Evolutionary conservation across 2,113 vertebrate species (phyloP), one percentile per base, ranked within the genome.

Genomic region (Sinocyclocheilus anshuiensis): DNA sequence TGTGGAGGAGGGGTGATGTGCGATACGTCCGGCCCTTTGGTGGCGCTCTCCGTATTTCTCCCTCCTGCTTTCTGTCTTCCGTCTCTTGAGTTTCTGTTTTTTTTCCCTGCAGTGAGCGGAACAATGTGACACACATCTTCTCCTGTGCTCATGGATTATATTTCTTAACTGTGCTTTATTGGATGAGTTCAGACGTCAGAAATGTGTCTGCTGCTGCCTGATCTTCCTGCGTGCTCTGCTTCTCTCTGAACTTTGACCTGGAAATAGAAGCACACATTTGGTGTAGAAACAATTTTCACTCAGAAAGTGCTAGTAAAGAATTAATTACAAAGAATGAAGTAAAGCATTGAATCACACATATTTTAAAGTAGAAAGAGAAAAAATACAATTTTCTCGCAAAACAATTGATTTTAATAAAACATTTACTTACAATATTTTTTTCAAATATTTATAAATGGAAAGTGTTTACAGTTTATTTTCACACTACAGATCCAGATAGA

Each of bases 1-100:
- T 91, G 91, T 90, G 86, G 92, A 90, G 91, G 89, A 91, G 86
- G 75, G 88, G 84, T 88, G 81, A 83, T 90, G 91, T 92, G 57
- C 84, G 89, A 90, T 87, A 85, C 81, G 61, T 91, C 29, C 89
- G 61, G 4, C 61, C 53, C 63, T 29, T 71, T 39, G 36, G 50
- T 29, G 42, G 48, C 5, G 61, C 50, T 84, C 50, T 69, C 20
- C 48, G 36, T 86, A 77, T 92, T 86, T 81, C 82, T 29, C 45
- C 13, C 74, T 77, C 69, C 6, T 76, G 12, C n/a, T 77, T 50
- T 76, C 74, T 15, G 45, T 48, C 74, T 76, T 45, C 39, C 45
- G 42, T 76, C n/a, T 76, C 74, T 71, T 86, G 55, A 71, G n/a
- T 26, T 67, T 63, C 39, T 84, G 65, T 67, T 83, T 88, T 48